phyloP scores from a whole-genome alignment of 2,888 invertebrate genomes.

The Caenorhabditis plicata region DNA sequence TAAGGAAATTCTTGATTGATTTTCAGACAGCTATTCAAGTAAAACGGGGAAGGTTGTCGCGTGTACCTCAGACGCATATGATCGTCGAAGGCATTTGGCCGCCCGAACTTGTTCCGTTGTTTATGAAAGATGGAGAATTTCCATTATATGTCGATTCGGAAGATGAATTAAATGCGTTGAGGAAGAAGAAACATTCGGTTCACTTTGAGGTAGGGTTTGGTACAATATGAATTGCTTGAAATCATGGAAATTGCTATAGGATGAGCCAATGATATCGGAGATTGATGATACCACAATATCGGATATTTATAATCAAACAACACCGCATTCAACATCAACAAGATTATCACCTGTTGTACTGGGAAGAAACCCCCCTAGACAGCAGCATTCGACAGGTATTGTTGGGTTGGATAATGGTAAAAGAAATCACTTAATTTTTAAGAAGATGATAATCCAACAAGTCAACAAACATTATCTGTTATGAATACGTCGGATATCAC shows the following conservation, averaged over 20 bases:
- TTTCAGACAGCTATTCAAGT: slow-evolving; percentile 63
- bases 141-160: slow-evolving; percentile 60
- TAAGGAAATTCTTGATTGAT: no score
- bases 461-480: no score
- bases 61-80: slow-evolving; percentile 59
- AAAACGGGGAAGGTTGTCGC: slow-evolving; percentile 56
- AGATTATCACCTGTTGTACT: slow-evolving; percentile 20
- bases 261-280: slow-evolving; percentile 27
- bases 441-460: no score
- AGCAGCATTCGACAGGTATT: no score
- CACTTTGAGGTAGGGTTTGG: no score
- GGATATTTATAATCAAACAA: slow-evolving; percentile 9
- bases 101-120: slow-evolving; percentile 60
- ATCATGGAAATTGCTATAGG: no score
- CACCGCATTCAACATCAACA: slow-evolving; percentile 5
- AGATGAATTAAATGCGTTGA: slow-evolving; percentile 37
- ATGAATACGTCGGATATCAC: slow-evolving; percentile 21
- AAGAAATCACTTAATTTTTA: no score
- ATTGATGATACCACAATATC: slow-evolving; percentile 24
- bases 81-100: slow-evolving; percentile 62
- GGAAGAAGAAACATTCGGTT: slow-evolving; percentile 23
- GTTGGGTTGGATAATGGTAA: no score
- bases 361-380: no score
- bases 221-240: neutral
- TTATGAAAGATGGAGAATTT: slow-evolving; percentile 60